Evolutionary conservation across 2,888 invertebrate genomes (phyloP), one percentile per base, ranked within the genome.

Genomic region (Gymnosoma rotundatum): DNA sequence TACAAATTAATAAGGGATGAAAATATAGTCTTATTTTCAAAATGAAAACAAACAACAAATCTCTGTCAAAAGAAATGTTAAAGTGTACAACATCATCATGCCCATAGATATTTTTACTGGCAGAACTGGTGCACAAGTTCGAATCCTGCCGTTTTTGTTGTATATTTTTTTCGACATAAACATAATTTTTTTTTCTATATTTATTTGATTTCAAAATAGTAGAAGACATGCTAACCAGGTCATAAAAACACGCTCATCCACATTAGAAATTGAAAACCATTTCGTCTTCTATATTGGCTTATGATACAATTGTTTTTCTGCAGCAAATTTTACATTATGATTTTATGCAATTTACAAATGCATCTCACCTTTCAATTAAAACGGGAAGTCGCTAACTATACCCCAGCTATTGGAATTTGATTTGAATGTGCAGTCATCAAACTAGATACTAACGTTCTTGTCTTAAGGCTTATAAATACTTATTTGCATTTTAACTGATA

Each of bases 291-390:
- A 52, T n/a, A n/a, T n/a, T n/a, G n/a, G n/a, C n/a, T n/a, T n/a
- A n/a, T n/a, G n/a, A n/a, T n/a, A n/a, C n/a, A n/a, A n/a, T n/a
- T n/a, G n/a, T n/a, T n/a, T n/a, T n/a, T n/a, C n/a, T n/a, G n/a
- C n/a, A n/a, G n/a, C n/a, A n/a, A n/a, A n/a, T 38, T 74, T 58
- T 63, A 54, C 60, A 36, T 74, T 54, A 70, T 72, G 63, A 76
- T 63, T 64, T 64, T 81, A 81, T 81, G 70, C 74, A 74, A 81
- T 81, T 84, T 81, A 54, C 64, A 84, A 81, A 84, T 81, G 74
- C 69, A 69, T 78, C 58, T 86, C 86, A 87, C 85, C 86, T 86
- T 86, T 84, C 86, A 86, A 86, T 86, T 86, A 85, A 86, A 86
- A 80, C 48, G 60, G 50, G n/a, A 38, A 14, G 32, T 42, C 9